Conservation (phyloP, 2,113 vertebrate genomes). For the Semicossyphus pulcher region DNA sequence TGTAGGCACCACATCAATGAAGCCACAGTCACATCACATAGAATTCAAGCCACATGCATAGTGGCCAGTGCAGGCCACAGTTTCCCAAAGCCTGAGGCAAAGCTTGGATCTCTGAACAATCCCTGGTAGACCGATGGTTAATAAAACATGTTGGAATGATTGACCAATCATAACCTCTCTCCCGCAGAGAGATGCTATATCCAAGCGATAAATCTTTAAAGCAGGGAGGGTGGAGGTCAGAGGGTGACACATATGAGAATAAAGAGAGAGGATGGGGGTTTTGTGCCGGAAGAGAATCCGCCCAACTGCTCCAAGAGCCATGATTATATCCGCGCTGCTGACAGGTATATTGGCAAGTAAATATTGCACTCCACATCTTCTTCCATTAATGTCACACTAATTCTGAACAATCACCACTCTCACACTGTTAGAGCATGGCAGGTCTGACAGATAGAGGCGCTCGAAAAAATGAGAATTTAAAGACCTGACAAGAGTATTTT, state of each 20-base stretch:
- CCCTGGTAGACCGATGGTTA: conserved; percentile 11
- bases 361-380: conserved; percentile 41
- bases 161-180: conserved; percentile 39
- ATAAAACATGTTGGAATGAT: conserved; percentile 44
- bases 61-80: conserved; percentile 13
- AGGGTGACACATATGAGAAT: not conserved
- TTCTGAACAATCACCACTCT: conserved; percentile 28
- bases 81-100: not conserved
- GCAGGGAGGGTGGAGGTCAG: conserved; percentile 5
- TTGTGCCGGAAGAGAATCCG: not conserved
- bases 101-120: not conserved
- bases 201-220: conserved; percentile 43
- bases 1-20: conserved; percentile 46
- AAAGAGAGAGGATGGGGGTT: not conserved
- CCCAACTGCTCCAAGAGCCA: conserved; percentile 12
- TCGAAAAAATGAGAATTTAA: not conserved
- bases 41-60: conserved; percentile 10
- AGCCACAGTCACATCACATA: conserved; percentile 30
- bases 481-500: conserved; percentile 18
- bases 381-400: conserved; percentile 56
- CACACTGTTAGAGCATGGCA: not conserved
- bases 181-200: conserved; percentile 13
- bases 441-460: conserved; percentile 22
- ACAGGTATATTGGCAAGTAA: conserved; percentile 64
- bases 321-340: conserved; percentile 30